These are phyloP conservation scores for Limnodromus scolopaceus DNA, from an alignment of 2,797 vertebrate species.

Conservation along the genomic window DNA sequence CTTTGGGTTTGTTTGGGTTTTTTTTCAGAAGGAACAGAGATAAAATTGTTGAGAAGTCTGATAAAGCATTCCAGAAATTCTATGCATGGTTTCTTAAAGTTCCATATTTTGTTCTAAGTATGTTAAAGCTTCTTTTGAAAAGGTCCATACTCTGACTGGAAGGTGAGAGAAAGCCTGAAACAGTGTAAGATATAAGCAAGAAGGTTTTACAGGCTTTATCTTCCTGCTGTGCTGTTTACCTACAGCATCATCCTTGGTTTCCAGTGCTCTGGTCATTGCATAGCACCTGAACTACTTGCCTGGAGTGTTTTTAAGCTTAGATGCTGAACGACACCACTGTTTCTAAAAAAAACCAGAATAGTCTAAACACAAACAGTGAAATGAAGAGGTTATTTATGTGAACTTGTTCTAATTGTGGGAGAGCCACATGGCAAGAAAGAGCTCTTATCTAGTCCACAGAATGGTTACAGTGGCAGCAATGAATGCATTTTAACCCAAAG, in stretches of 20 bases:
- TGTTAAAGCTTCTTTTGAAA: background rate
- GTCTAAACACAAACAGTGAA: background rate
- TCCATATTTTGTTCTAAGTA: background rate
- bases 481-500: background rate
- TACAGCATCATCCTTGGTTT: background rate
- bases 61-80: background rate
- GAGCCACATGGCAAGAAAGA: background rate
- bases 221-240: background rate
- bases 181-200: background rate
- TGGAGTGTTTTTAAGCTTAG: background rate
- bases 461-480: background rate
- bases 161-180: background rate
- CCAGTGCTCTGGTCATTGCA: background rate
- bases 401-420: background rate
- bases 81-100: background rate
- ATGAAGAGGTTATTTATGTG: background rate
- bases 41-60: background rate
- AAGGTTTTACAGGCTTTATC: background rate
- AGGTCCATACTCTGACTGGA: background rate
- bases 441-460: background rate
- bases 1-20: rapidly evolving
- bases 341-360: background rate
- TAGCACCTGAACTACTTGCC: background rate
- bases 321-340: background rate
- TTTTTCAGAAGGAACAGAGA: background rate